These are phyloP conservation scores for Macropodus opercularis DNA, from an alignment of 2,797 vertebrate species.

Conservation along the genomic window DNA sequence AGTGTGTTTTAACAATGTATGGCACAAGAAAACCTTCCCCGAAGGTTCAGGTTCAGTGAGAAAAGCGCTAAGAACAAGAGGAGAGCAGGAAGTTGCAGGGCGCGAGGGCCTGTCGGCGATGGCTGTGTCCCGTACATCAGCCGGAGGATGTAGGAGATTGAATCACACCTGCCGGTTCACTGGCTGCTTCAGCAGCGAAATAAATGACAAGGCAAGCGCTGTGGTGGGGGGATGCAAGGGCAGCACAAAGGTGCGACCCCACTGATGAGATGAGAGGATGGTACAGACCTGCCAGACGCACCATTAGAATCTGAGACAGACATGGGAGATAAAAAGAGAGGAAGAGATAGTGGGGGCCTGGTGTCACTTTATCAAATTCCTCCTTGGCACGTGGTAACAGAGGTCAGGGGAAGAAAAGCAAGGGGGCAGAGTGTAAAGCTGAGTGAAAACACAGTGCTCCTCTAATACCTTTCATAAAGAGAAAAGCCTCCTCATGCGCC, in stretches of 20 bases:
- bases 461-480: constrained; percentile 84
- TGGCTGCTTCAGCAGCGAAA: constrained; percentile 62
- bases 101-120: constrained; percentile 21
- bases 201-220: constrained; percentile 73
- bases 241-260: constrained; percentile 73
- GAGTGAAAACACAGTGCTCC: constrained; percentile 78
- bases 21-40: constrained; percentile 47
- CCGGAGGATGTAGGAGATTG: constrained; percentile 70
- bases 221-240: constrained; percentile 55
- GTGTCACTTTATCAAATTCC: constrained; percentile 84
- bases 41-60: constrained; percentile 47
- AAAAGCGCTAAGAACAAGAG: constrained; percentile 50
- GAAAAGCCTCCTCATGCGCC: constrained; percentile 81
- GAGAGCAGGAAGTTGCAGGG: constrained; percentile 51
- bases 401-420: constrained; percentile 77
- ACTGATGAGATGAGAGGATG: constrained; percentile 79
- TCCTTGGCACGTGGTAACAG: constrained; percentile 76
- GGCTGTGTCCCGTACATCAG: constrained; percentile 62
- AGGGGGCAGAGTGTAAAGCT: constrained; percentile 78
- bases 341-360: constrained; percentile 51
- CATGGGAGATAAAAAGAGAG: constrained; percentile 60
- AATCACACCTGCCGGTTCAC: constrained; percentile 65
- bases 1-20: constrained; percentile 72
- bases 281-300: constrained; percentile 70
- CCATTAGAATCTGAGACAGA: constrained; percentile 71